Percentiles rank a stretch among this genome's conserved stretches.
Conservation (phyloP, 2,797 vertebrate genomes). For the Orientallactaga sibirica region DNA sequence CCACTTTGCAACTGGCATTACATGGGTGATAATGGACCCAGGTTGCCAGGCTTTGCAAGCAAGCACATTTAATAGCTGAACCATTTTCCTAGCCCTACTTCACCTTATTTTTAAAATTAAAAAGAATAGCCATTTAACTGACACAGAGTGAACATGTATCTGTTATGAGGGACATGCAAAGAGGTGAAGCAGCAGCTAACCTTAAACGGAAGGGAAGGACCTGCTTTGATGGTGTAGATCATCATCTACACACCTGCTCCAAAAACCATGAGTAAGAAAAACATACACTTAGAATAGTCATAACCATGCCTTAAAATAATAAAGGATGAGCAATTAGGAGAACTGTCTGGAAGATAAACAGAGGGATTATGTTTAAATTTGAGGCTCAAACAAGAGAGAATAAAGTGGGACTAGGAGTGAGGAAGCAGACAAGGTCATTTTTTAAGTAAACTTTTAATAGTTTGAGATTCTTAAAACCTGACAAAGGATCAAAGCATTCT, state of each 20-base stretch:
- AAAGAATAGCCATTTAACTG: neutral
- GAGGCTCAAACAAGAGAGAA: neutral
- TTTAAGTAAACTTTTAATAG: neutral
- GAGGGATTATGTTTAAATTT: neutral
- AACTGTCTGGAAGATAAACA: neutral
- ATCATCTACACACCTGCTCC: neutral
- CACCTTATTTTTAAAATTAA: neutral
- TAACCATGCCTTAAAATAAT: neutral
- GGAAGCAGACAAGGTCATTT: neutral
- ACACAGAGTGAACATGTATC: neutral
- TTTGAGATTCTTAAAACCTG: neutral
- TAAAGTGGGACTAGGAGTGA: neutral
- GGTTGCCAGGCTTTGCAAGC: too few species aligned
- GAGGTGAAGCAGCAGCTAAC: neutral
- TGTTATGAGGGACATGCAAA: neutral
- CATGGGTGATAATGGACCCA: too few species aligned
- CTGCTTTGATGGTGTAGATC: neutral
- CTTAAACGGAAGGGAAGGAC: neutral
- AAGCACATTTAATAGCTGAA: too few species aligned
- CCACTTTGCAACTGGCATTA: too few species aligned
- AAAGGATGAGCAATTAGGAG: neutral
- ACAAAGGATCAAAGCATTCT: neutral
- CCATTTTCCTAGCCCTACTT: neutral
- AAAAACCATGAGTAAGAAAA: neutral
- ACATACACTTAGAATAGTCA: neutral